Conservation (phyloP, 2,797 vertebrate genomes). For the Spinus pinus region DNA sequence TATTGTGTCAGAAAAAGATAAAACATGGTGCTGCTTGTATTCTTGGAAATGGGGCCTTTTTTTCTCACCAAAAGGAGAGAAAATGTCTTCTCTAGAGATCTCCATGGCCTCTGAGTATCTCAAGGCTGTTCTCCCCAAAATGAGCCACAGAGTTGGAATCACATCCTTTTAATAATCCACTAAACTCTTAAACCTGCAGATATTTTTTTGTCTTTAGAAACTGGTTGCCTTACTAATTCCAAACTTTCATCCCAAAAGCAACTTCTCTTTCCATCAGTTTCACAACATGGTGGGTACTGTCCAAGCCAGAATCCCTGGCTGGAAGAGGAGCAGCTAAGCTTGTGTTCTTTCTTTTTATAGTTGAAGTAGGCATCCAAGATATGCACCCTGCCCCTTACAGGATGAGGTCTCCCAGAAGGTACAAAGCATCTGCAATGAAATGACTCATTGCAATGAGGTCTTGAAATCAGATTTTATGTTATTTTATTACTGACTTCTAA, state of each 20-base stretch:
- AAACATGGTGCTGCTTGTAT: fast-evolving
- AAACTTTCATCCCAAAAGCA: not conserved
- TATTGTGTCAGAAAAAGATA: not conserved
- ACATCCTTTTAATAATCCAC: not conserved
- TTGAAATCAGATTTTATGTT: slow-evolving; percentile 22
- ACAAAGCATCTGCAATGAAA: slow-evolving; percentile 29
- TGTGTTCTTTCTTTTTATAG: not conserved
- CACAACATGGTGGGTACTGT: not conserved
- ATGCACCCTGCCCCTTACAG: not conserved
- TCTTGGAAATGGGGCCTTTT: not conserved
- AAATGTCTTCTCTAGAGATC: not conserved
- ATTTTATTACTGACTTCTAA: slow-evolving; percentile 23
- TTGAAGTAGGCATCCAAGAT: not conserved
- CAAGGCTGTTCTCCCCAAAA: not conserved
- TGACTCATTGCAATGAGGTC: not conserved
- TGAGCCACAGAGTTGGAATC: not conserved
- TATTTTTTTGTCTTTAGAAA: not conserved
- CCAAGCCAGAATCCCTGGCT: not conserved
- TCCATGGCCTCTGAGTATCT: not conserved
- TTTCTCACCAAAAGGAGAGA: not conserved
- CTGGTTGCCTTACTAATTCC: not conserved
- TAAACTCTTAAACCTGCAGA: not conserved
- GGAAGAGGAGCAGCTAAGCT: not conserved
- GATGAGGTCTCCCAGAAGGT: not conserved
- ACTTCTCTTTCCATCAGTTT: not conserved